These are phyloP conservation scores for Salpingus planirostris DNA, from an alignment of 2,888 invertebrate genomes.

Conservation along the genomic window DNA sequence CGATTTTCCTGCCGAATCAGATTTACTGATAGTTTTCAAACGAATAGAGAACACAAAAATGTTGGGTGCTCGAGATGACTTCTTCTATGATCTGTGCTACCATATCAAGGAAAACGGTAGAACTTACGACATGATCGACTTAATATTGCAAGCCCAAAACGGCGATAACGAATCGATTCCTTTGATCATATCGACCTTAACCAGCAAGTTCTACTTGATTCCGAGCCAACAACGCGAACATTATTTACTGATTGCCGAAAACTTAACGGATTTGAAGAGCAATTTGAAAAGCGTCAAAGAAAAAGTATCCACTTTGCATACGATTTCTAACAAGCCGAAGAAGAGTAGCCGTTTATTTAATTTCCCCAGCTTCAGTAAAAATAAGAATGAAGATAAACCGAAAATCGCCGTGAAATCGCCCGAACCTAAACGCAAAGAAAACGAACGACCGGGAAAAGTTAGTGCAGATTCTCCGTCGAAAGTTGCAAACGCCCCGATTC, in stretches of 20 bases:
- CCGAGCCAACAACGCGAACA: conserved; percentile 24
- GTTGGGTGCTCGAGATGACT: too few relatives aligned
- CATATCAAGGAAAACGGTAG: conserved; percentile 24
- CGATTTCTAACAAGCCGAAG: conserved; percentile 4
- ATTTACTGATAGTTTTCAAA: background rate
- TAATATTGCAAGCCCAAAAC: conserved; percentile 16
- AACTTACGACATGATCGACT: conserved; percentile 27
- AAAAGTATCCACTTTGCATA: too few relatives aligned
- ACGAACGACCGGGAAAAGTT: conserved; percentile 1
- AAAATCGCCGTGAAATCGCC: conserved; percentile 1
- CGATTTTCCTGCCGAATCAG: background rate
- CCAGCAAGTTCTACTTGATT: conserved; percentile 31
- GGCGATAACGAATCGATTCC: conserved; percentile 14
- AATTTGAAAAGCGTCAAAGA: conserved; percentile 1
- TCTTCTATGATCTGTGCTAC: conserved; percentile 22
- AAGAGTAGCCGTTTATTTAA: background rate
- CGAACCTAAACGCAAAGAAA: conserved; percentile 1
- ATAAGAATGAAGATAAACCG: conserved; percentile 3
- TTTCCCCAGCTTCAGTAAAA: conserved; percentile 4
- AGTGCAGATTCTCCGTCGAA: too few relatives aligned
- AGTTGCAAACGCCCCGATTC: too few relatives aligned
- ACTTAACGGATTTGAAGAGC: too few relatives aligned
- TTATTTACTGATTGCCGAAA: conserved; percentile 17
- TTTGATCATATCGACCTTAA: conserved; percentile 31
- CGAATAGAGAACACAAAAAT: too few relatives aligned